phyloP scores from a whole-genome alignment of 2,797 vertebrate genomes.

The Leuciscus waleckii region DNA sequence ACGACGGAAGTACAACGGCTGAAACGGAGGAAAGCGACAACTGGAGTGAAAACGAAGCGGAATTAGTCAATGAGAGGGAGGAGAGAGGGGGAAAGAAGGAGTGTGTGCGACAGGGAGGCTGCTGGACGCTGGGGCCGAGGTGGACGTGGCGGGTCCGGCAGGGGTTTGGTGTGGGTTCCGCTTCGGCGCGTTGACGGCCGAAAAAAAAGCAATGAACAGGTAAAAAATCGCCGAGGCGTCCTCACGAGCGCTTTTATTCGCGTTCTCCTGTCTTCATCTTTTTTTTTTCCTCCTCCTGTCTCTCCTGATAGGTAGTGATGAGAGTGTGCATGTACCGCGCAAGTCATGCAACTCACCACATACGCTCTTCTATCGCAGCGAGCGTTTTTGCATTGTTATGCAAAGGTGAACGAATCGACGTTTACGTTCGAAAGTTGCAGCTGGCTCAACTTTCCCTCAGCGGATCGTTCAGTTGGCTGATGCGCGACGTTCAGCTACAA shows the following conservation, averaged over 20 bases:
- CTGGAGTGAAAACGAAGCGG: slow-evolving; percentile 57
- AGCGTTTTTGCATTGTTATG: slow-evolving; percentile 29
- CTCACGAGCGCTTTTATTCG: slow-evolving; percentile 10
- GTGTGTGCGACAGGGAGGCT: slow-evolving; percentile 66
- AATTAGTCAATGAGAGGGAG: slow-evolving; percentile 63
- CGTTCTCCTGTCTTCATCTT: slow-evolving; percentile 41
- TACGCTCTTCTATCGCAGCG: slow-evolving; percentile 36
- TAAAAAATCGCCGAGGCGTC: slow-evolving; percentile 57
- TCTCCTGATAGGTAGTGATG: slow-evolving; percentile 29
- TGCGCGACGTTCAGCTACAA: slow-evolving; percentile 56
- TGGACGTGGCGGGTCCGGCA: slow-evolving; percentile 83
- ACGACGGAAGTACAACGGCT: slow-evolving; percentile 57
- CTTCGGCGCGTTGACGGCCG: slow-evolving; percentile 59
- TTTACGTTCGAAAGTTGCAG: slow-evolving; percentile 54
- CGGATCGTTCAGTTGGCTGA: slow-evolving; percentile 46
- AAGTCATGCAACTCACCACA: slow-evolving; percentile 29
- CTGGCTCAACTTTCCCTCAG: slow-evolving; percentile 54
- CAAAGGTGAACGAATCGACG: slow-evolving; percentile 19
- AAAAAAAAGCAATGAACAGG: slow-evolving; percentile 74
- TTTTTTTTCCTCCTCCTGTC: slow-evolving; percentile 23
- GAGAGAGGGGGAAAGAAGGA: slow-evolving; percentile 61
- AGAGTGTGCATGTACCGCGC: slow-evolving; percentile 50
- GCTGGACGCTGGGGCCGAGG: slow-evolving; percentile 75
- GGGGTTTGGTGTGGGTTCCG: slow-evolving; percentile 69
- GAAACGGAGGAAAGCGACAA: slow-evolving; percentile 54